Conservation (phyloP, 2,888 invertebrate genomes). For the Vanessa cardui region DNA sequence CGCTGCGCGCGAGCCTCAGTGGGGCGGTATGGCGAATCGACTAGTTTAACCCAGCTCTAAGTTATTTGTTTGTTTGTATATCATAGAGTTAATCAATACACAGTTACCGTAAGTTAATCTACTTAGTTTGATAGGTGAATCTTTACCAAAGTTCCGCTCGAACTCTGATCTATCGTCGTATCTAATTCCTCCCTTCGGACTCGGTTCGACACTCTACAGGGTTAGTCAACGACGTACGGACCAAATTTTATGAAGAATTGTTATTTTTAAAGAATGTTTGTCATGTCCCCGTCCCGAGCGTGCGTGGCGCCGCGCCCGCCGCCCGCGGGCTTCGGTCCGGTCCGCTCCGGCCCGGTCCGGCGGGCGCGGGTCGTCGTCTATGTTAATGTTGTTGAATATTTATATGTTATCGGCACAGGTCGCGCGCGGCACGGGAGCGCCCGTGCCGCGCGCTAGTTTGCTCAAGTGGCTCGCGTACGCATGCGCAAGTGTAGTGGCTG, state of each 20-base stretch:
- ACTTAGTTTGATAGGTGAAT: slow-evolving; percentile 76
- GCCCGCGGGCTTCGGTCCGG: slow-evolving; percentile 30
- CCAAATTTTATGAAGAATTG: slow-evolving; percentile 58
- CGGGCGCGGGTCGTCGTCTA: slow-evolving; percentile 42
- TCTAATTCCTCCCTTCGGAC: slow-evolving; percentile 60
- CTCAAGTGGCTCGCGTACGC: slow-evolving; percentile 73
- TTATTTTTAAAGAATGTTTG: slow-evolving; percentile 57
- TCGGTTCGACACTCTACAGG: slow-evolving; percentile 64
- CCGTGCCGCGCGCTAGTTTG: slow-evolving; percentile 57
- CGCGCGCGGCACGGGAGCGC: slow-evolving; percentile 35
- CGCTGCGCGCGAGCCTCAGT: slow-evolving; percentile 30
- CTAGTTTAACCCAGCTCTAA: slow-evolving; percentile 31
- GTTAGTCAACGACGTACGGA: slow-evolving; percentile 71
- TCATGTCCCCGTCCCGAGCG: slow-evolving; percentile 60
- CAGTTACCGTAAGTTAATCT: slow-evolving; percentile 80
- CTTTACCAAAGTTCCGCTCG: slow-evolving; percentile 76
- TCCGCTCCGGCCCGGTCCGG: slow-evolving; percentile 32
- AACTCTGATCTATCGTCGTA: slow-evolving; percentile 63
- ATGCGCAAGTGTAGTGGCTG: slow-evolving; percentile 69
- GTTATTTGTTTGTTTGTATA: slow-evolving; percentile 45
- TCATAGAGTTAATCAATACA: slow-evolving; percentile 67
- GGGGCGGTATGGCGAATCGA: slow-evolving; percentile 41
- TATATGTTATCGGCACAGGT: slow-evolving; percentile 53
- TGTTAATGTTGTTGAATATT: slow-evolving; percentile 59
- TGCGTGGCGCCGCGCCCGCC: slow-evolving; percentile 46